phyloP scores from a whole-genome alignment of 2,888 invertebrate genomes.

The Aspidiotus destructor region DNA sequence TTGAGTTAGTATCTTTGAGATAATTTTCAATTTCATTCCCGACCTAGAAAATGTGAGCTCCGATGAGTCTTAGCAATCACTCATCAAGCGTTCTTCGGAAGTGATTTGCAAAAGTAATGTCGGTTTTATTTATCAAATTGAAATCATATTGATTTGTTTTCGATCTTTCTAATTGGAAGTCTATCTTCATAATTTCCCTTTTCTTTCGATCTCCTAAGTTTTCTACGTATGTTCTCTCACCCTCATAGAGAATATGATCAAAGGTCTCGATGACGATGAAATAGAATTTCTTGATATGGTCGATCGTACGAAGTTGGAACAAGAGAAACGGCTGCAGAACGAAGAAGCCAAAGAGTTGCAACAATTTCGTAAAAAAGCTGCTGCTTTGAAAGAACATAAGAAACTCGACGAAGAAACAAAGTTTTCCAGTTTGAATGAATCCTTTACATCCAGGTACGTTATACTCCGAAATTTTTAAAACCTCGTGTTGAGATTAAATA shows the following conservation, averaged over 20 bases:
- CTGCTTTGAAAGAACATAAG: constrained; percentile 44
- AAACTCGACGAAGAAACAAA: constrained; percentile 26
- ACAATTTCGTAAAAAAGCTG: constrained; percentile 67
- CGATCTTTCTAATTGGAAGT: no score
- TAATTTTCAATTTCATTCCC: no score
- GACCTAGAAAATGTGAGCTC: no score
- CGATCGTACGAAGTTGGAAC: constrained; percentile 73
- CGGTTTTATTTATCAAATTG: no score
- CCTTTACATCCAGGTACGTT: constrained; percentile 9
- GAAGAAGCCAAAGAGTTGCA: constrained; percentile 77
- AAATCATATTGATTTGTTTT: no score
- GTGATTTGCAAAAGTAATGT: no score
- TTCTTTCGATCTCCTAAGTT: not conserved
- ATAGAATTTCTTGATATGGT: constrained; percentile 87
- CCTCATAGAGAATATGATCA: constrained; percentile 49
- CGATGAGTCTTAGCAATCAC: no score
- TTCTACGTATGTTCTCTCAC: no score
- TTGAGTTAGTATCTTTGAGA: constrained; percentile 58
- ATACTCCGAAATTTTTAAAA: not conserved
- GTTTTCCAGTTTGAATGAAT: constrained; percentile 17
- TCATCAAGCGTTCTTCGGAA: no score
- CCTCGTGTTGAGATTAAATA: not conserved
- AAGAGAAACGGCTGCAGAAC: constrained; percentile 68
- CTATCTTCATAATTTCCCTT: no score
- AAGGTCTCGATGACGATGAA: constrained; percentile 93